Evolutionary conservation across 2,888 invertebrate genomes (phyloP).

Genomic region (Agapostemon virescens): DNA sequence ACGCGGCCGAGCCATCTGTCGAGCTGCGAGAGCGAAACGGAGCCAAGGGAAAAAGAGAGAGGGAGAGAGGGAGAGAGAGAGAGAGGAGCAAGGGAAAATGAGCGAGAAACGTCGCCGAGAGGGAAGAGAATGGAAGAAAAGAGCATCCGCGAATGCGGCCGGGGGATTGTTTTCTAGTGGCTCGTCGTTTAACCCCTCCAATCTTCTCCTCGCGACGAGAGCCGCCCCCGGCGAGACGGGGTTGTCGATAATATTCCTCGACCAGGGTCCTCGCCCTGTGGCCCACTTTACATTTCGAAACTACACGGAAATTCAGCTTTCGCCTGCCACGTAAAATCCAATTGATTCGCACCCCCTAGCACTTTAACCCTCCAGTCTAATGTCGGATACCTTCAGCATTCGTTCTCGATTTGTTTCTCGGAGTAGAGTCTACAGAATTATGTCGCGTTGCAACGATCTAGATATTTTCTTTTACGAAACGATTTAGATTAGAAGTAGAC

Average conservation of each 20-base stretch:
- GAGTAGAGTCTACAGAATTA: too few relatives aligned
- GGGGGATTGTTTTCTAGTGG: constrained; percentile 78
- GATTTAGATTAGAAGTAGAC: too few relatives aligned
- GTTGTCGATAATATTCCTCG: constrained; percentile 62
- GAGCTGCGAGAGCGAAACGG: constrained; percentile 41
- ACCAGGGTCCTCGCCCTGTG: constrained; percentile 37
- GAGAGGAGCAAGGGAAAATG: constrained; percentile 27
- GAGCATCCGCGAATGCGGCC: constrained; percentile 77
- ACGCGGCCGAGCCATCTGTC: constrained; percentile 77
- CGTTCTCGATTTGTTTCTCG: too few relatives aligned
- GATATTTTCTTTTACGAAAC: too few relatives aligned
- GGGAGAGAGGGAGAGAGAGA: constrained; percentile 38
- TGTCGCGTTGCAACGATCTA: too few relatives aligned
- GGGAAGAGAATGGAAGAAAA: constrained; percentile 71
- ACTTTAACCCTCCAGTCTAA: neutral
- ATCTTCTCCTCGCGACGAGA: constrained; percentile 61
- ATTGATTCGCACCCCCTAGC: neutral
- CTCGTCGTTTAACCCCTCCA: constrained; percentile 78
- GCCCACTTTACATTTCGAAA: constrained; percentile 7
- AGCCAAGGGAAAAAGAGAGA: neutral
- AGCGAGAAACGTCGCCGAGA: constrained; percentile 39
- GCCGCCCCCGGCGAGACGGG: constrained; percentile 48
- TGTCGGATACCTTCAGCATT: neutral
- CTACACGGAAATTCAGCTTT: neutral
- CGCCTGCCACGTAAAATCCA: neutral